A percentile compares a stretch with the other conserved stretches of the same genome.
These are phyloP conservation scores for Limulus polyphemus DNA, from an alignment of 2,888 invertebrate genomes.

Conservation along the genomic window DNA sequence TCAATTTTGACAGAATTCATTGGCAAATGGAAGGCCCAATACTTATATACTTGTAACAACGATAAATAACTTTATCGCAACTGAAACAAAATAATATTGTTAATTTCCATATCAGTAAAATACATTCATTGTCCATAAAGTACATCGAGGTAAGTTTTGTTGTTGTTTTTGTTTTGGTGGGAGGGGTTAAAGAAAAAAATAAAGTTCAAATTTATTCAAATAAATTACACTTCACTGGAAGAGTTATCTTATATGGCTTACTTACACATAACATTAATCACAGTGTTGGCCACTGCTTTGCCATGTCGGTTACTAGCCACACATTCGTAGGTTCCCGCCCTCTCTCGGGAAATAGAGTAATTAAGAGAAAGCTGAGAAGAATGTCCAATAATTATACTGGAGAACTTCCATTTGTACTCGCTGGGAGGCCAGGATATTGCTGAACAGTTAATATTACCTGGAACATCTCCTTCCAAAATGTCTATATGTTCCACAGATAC, in stretches of 20 bases:
- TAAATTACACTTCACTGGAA: no score
- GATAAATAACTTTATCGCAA: no score
- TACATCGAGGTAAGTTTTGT: no score
- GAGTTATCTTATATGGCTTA: neutral
- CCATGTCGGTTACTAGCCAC: neutral
- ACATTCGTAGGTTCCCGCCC: neutral
- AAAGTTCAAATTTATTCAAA: no score
- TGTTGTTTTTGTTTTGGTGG: no score
- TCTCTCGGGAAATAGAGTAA: neutral
- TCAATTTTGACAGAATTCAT: no score
- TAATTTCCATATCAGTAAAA: no score
- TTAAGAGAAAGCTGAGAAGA: neutral
- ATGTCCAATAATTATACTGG: neutral
- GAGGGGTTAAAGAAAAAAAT: no score
- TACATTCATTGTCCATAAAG: no score
- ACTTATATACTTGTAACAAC: no score
- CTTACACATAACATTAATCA: constrained; percentile 1
- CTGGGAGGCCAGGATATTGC: neutral
- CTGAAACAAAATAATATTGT: no score
- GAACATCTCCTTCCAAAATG: constrained; percentile 1
- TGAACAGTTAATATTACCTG: neutral
- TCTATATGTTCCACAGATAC: neutral
- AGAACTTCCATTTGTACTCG: constrained; percentile 1
- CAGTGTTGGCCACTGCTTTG: neutral
- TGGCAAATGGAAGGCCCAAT: no score